Evolutionary conservation across 2,797 vertebrate species (phyloP), one percentile per base, ranked within the genome.

Genomic region (Pogoniulus pusillus): DNA sequence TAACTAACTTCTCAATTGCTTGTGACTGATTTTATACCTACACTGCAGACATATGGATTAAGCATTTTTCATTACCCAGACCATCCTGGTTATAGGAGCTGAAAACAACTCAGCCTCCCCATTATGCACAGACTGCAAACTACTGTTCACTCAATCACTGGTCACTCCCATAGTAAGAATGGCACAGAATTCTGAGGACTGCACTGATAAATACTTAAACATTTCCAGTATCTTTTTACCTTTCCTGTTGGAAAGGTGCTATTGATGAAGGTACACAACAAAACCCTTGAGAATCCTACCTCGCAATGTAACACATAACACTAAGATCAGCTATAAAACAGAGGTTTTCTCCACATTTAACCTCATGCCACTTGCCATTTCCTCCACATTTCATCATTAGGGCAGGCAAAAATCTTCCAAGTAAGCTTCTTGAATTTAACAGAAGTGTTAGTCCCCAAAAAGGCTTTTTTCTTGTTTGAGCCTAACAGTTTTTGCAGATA

Each of bases 121-220:
- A 55, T 27, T 62, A 37, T 13, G 51, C 6, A 64, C 4, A 49
- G 57, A 29, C 7, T 22, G 30, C 30, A n/a, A 65, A 62, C 10
- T 32, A 30, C 7, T 17, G 26, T 55, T 59, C 26, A 57, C 11
- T 35, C 41, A 69, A 14, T 7, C 12, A 16, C 17, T 13, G 65
- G 24, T 30, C 27, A 57, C 8, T 5, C 9, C 23, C 23, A 24
- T 1, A 43, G 35, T 0, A 35, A 26, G 47, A 69, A 66, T 5
- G 5, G 12, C 39, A 63, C 71, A 71, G 32, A 89, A 80, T 16
- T 14, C 43, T 41, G 26, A 27, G 1, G 1, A 45, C 32, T 57
- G 20, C 35, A 64, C 15, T 37, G 13, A 45, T 29, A 14, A 84
- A 51, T 9, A 64, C 26, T 41, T 65, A n/a, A 72, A 24, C 9